Evolutionary conservation across 2,797 vertebrate genomes (phyloP), one percentile per base, ranked within the genome.

Genomic region (Liasis olivaceus): DNA sequence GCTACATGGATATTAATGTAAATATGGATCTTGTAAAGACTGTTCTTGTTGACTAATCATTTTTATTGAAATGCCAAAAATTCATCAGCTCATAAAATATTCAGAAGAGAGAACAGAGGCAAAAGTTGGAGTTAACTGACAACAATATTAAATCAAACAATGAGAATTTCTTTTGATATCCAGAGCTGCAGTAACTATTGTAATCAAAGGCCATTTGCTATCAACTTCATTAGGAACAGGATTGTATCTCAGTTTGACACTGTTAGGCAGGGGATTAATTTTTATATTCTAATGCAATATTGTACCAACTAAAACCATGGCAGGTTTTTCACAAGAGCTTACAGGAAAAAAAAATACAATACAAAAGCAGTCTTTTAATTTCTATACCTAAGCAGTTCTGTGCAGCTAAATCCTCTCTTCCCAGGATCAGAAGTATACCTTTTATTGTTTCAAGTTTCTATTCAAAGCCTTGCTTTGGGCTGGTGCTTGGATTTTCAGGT

Each of bases 1-100:
- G 17, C 51, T 96, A 93, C 94, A 94, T 95, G 88, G 87, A 89
- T 97, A 95, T 94, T 96, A 96, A 95, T 92, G 81, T 94, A 96
- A 97, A 95, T 95, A 95, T 89, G 89, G 89, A 95, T 94, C 87
- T 92, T 77, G 59, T 93, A 95, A 90, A 94, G 66, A 95, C 12
- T 95, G 7, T 84, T 89, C 93, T 89, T 96, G 85, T 95, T 96
- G 87, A 95, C 69, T 97, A 95, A 97, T 94, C 47, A 92, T 93
- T 95, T 95, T 7, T 85, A 90, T 2, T 60, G 90, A 94, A 95
- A 93, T n/a, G 90, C 86, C 47, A 88, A 93, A 95, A 92, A 95
- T 89, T 89, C n/a, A 90, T 85, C 24, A 2, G 1, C 91, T 87
- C 87, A 28, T 85, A 62, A 94, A 94, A 2, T 94, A 5, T 87